phyloP scores from a whole-genome alignment of 2,113 vertebrate species.

The Scytalopus superciliaris region DNA sequence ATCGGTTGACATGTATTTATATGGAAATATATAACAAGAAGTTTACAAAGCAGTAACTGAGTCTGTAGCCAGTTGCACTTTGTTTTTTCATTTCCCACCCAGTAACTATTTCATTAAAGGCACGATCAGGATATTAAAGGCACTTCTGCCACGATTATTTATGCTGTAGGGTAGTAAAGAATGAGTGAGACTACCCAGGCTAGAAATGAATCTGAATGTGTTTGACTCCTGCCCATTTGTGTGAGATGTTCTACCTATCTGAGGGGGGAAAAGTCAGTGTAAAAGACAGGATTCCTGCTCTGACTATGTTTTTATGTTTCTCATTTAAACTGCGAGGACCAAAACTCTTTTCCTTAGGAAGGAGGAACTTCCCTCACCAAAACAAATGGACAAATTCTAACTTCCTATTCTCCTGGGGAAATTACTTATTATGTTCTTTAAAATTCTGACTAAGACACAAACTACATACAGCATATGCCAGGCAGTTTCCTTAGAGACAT shows the following conservation, averaged over 20 bases:
- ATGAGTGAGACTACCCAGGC: not conserved
- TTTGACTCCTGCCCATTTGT: not conserved
- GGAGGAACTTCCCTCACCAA: not conserved
- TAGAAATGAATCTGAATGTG: not conserved
- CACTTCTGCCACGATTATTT: not conserved
- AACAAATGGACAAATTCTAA: not conserved
- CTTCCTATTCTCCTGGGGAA: not conserved
- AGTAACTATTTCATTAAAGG: not conserved
- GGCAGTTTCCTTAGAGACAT: not conserved
- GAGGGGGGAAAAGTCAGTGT: not conserved
- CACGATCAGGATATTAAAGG: not conserved
- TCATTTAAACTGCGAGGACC: not conserved
- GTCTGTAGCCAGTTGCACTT: not conserved
- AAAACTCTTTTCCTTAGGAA: not conserved
- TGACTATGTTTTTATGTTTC: not conserved
- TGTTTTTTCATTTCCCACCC: not conserved
- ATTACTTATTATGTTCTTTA: not conserved
- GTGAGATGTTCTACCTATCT: not conserved
- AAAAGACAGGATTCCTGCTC: not conserved
- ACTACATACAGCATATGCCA: not conserved
- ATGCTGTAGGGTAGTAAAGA: not conserved
- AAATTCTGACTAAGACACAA: not conserved
- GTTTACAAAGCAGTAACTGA: not conserved
- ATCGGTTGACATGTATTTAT: not conserved
- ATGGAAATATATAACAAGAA: conserved; percentile 23